A percentile compares a stretch with the other conserved stretches of the same genome.
Conservation (phyloP, 2,113 vertebrate genomes). For the Nothobranchius kuhntae region DNA sequence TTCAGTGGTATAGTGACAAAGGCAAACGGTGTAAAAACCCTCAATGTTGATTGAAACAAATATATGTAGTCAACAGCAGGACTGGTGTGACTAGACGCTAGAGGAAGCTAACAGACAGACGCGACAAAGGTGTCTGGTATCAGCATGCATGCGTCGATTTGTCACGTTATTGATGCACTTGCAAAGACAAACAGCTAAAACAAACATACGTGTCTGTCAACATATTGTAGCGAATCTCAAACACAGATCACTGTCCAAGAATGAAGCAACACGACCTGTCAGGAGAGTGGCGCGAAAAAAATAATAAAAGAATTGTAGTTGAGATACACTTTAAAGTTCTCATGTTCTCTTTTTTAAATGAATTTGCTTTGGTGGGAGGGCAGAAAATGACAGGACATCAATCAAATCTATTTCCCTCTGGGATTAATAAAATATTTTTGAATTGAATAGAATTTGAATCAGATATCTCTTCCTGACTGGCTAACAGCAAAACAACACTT, state of each 20-base stretch:
- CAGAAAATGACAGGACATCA: no score
- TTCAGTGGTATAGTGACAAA: neutral
- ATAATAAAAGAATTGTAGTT: no score
- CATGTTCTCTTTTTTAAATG: no score
- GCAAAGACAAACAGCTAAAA: neutral
- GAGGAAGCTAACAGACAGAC: constrained; percentile 18
- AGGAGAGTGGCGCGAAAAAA: neutral
- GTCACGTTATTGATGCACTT: neutral
- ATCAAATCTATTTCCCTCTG: no score
- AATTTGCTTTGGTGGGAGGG: no score
- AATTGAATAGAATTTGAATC: no score
- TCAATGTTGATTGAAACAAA: constrained; percentile 3
- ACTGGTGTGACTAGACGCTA: constrained; percentile 16
- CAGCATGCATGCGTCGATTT: constrained; percentile 6
- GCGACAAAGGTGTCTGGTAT: neutral
- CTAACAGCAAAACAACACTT: no score
- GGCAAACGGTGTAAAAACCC: neutral
- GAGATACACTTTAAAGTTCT: no score
- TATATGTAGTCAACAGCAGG: constrained; percentile 1
- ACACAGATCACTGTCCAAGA: neutral
- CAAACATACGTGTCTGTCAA: neutral
- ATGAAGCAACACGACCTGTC: neutral
- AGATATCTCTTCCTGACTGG: no score
- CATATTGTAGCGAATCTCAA: neutral
- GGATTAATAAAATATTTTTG: no score